Conservation (phyloP, 2,888 invertebrate species). For the Lysandra bellargus region DNA sequence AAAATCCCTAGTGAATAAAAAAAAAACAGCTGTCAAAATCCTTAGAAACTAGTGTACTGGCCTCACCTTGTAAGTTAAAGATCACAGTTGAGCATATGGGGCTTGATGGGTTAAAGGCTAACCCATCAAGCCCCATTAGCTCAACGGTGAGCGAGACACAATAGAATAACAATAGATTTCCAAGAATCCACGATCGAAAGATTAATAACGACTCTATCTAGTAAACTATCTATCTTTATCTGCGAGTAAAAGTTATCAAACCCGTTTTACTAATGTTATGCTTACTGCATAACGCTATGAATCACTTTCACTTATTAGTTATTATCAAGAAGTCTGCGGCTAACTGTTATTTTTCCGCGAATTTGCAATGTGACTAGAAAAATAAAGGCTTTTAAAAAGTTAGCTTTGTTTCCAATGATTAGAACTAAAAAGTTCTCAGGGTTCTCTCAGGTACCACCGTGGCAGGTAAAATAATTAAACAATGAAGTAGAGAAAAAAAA, state of each 20-base stretch:
- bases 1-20: too few relatives aligned
- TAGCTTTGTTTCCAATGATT: neutral
- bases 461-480: neutral
- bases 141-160: too few relatives aligned
- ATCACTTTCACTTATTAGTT: slow-evolving; percentile 29
- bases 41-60: too few relatives aligned
- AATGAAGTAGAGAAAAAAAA: neutral
- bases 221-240: neutral
- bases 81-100: too few relatives aligned
- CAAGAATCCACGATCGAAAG: too few relatives aligned
- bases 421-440: neutral
- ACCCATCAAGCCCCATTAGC: too few relatives aligned
- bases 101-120: too few relatives aligned
- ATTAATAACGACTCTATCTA: too few relatives aligned
- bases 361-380: neutral
- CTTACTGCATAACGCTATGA: slow-evolving; percentile 26
- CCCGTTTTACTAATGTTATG: slow-evolving; percentile 26
- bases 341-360: neutral
- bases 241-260: slow-evolving; percentile 38
- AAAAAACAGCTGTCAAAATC: too few relatives aligned
- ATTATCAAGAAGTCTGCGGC: neutral
- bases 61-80: too few relatives aligned
- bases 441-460: neutral
- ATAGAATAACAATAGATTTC: too few relatives aligned
- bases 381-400: neutral